These are phyloP conservation scores for Terrapene triunguis DNA, from an alignment of 2,113 vertebrate species.

Conservation along the genomic window DNA sequence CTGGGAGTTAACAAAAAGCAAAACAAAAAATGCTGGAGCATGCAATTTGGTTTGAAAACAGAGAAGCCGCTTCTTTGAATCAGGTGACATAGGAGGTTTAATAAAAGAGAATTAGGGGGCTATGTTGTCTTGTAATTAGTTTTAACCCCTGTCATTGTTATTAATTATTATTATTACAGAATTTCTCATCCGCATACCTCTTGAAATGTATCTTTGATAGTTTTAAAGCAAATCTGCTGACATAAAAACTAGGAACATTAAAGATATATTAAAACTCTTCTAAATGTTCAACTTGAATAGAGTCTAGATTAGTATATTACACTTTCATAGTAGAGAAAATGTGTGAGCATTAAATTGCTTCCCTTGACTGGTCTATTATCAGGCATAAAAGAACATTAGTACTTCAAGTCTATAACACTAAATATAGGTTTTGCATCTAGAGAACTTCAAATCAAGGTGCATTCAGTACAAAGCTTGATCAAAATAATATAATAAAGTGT, in stretches of 20 bases:
- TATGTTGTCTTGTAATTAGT: neutral
- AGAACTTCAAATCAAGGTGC: neutral
- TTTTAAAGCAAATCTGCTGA: neutral
- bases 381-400: neutral
- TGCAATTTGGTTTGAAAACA: neutral
- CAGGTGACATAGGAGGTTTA: neutral
- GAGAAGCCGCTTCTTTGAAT: neutral
- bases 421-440: neutral
- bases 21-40: neutral
- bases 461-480: neutral
- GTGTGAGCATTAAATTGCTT: neutral
- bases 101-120: neutral
- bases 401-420: neutral
- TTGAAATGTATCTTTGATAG: neutral
- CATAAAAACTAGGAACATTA: neutral
- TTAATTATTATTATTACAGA: neutral
- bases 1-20: neutral
- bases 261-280: neutral
- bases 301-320: neutral
- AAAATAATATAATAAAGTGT: neutral
- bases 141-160: neutral
- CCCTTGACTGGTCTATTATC: neutral
- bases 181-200: neutral
- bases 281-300: neutral
- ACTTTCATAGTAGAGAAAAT: neutral